Evolutionary conservation across 1,140 invertebrate genomes (phyloP).

Genomic region (Apis mellifera): DNA sequence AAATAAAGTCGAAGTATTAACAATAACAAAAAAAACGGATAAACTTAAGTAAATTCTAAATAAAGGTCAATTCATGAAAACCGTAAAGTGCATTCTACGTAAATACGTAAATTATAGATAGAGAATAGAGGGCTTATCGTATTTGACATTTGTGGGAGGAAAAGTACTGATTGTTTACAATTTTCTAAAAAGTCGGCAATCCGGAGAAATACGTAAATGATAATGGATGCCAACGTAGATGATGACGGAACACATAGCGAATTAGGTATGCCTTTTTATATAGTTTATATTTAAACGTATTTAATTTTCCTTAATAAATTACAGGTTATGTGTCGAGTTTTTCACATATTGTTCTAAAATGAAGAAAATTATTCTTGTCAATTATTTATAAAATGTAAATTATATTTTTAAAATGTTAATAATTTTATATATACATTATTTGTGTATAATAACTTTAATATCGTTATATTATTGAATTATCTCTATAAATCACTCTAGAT

Average conservation of each 20-base stretch:
- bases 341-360: background rate
- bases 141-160: conserved; percentile 16
- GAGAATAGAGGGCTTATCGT: background rate
- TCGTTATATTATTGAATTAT: background rate
- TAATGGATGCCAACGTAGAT: conserved; percentile 34
- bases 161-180: conserved; percentile 22
- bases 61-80: conserved; percentile 21
- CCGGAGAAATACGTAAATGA: background rate
- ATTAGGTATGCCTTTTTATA: conserved; percentile 13
- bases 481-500: background rate
- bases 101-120: conserved; percentile 5
- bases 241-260: conserved; percentile 23
- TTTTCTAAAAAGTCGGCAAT: background rate
- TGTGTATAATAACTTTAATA: background rate
- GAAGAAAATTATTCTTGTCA: background rate
- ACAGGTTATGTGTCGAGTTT: conserved; percentile 21
- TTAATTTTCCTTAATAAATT: background rate
- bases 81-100: background rate
- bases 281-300: background rate
- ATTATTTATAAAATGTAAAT: background rate
- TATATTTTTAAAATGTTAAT: background rate
- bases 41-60: background rate
- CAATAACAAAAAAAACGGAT: background rate
- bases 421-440: background rate
- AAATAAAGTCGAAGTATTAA: background rate